Base-by-base conservation (phyloP, 2,888 invertebrate genomes). In the Apamea monoglypha region DNA sequence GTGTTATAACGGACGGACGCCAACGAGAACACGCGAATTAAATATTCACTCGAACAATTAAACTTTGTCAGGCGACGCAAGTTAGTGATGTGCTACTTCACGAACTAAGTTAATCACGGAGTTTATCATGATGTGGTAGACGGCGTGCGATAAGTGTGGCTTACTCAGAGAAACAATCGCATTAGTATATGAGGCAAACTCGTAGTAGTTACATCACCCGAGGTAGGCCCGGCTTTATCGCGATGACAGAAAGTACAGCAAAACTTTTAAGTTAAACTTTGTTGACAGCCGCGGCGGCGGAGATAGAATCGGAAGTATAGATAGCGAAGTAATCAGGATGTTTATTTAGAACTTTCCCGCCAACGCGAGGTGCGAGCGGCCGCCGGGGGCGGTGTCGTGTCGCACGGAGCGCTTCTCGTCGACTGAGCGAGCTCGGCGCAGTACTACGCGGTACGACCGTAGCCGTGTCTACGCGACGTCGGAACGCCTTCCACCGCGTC, bases 121-220 rank as follows among this genome's bases (percentile, higher is more conserved):
- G 76, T 86, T 90, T 92, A 89, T 89, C 89, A 89, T 88, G 86
- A 89, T 88, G 86, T 87, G 89, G 83, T 74, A 83, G 85, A 76
- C 70, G 72, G 50, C 68, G 67, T 80, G 75, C 85, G 80, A 88
- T 88, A 89, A 89, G 89, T 91, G 87, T 88, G 89, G 86, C 87
- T 91, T 88, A 90, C 90, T 89, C 85, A 81, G 78, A 86, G 90
- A 92, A 94, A 94, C 93, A 94, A 95, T 94, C 92, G 91, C 91
- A 93, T 94, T 94, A 92, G 92, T 92, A 94, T 94, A 94, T 93
- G 86, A 93, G 92, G 90, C 92, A 91, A 93, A 94, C 91, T 90
- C 90, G 92, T 74, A 71, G 69, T n/a, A 85, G 86, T 94, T 94
- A 94, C 92, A 93, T 93, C 93, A 94, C 93, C 91, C 90, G 89